Conservation (phyloP, 1,140 invertebrate species). For the Hesperophylax magnus region DNA sequence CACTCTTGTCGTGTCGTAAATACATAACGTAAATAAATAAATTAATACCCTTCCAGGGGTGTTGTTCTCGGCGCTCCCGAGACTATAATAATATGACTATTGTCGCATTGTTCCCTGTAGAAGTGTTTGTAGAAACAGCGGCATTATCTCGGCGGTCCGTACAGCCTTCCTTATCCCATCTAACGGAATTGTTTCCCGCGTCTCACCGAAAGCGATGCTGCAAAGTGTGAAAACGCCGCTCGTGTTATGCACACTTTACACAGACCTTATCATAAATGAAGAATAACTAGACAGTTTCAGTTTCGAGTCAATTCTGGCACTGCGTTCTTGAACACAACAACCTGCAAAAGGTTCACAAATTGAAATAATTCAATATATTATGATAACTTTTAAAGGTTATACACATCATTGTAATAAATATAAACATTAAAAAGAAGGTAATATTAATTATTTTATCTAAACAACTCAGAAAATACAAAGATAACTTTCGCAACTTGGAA, state of each 20-base stretch:
- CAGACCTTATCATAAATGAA: conserved; percentile 54
- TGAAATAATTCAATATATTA: too few species aligned
- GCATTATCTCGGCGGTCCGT: conserved; percentile 48
- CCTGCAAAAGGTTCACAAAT: not conserved
- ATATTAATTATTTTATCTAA: too few species aligned
- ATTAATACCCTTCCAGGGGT: too few species aligned
- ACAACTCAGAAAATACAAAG: too few species aligned
- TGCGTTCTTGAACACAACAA: not conserved
- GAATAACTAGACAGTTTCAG: conserved; percentile 52
- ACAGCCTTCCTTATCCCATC: conserved; percentile 41
- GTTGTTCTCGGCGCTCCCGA: not conserved
- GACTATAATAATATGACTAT: not conserved
- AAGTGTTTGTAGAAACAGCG: conserved; percentile 28
- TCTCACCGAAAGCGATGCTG: conserved; percentile 40
- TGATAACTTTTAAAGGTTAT: too few species aligned
- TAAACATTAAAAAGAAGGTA: too few species aligned
- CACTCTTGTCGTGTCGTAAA: too few species aligned
- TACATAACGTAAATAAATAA: too few species aligned
- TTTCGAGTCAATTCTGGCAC: conserved; percentile 1
- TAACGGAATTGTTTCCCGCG: conserved; percentile 50
- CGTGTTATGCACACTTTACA: conserved; percentile 44
- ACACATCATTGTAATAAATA: too few species aligned
- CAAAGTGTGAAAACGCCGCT: conserved; percentile 49
- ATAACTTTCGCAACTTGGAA: too few species aligned
- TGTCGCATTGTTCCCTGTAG: conserved; percentile 51